Evolutionary conservation across 2,113 vertebrate species (phyloP), one percentile per base, ranked within the genome.

Genomic region (Perca schrenkii): DNA sequence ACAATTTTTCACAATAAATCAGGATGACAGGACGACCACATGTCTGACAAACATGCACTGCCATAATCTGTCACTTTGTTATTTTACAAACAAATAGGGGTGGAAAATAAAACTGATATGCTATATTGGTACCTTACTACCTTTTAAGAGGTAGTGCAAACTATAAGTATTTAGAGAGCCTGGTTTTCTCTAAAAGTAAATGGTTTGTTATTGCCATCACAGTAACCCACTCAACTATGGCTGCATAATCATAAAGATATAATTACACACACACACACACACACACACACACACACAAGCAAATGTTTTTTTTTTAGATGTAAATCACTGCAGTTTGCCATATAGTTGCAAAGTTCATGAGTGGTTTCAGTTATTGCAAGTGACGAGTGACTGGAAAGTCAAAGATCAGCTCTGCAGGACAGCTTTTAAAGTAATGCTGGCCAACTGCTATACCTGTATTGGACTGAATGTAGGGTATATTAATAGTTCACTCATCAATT

Each of bases 381-480:
- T 63, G 63, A 82, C 85, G 86, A 82, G 49, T 84, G 79, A 80
- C 5, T 67, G 49, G 46, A 80, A 68, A 58, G 63, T 17, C 72
- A 85, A 61, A 74, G 61, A 79, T 76, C 69, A 83, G 62, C 49
- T 76, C 69, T 73, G 73, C 76, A 79, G 84, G 58, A 73, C 50
- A 63, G 73, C 69, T 89, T 70, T 86, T 83, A 79, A 70, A 74
- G 52, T 81, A 83, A 87, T 83, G 79, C 13, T 83, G 56, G 78
- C 73, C 67, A 71, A 71, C 8, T 34, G n/a, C 66, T 77, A 47
- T 14, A 72, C 61, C 46, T 79, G 61, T 53, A n/a, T 3, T 63
- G 49, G 34, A 73, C 13, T 54, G 61, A 76, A 72, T 50, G n/a
- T 46, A 16, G 58, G 12, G 71, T 70, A 65, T 53, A 77, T 83